phyloP scores from a whole-genome alignment of 2,888 invertebrate species.

The Endotricha flammealis region DNA sequence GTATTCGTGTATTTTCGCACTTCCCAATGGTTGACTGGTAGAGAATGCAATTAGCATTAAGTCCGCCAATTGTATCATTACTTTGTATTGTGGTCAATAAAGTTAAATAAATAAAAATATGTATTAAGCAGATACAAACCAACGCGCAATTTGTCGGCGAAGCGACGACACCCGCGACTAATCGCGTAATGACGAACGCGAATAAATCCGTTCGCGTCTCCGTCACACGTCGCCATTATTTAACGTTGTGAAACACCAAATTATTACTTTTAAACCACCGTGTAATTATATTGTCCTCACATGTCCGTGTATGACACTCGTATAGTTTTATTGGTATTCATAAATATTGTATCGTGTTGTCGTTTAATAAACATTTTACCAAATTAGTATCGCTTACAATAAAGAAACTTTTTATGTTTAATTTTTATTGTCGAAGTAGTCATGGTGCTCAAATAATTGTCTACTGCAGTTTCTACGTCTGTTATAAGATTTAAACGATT shows the following conservation, averaged over 20 bases:
- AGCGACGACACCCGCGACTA: slow-evolving; percentile 22
- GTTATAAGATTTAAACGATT: not conserved
- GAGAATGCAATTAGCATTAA: too few relatives aligned
- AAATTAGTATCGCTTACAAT: not conserved
- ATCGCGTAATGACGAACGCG: slow-evolving; percentile 30
- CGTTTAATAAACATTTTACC: not conserved
- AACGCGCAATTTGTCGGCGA: slow-evolving; percentile 12
- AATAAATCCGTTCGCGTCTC: slow-evolving; percentile 26
- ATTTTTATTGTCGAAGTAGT: slow-evolving; percentile 5
- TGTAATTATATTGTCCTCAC: slow-evolving; percentile 12
- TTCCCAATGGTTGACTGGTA: too few relatives aligned
- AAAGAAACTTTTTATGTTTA: not conserved
- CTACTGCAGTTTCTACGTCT: not conserved
- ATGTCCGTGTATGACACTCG: slow-evolving; percentile 3
- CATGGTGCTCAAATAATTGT: not conserved
- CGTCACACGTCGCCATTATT: slow-evolving; percentile 11
- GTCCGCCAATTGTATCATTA: too few relatives aligned
- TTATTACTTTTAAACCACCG: slow-evolving; percentile 19
- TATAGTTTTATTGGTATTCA: not conserved
- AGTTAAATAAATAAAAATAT: slow-evolving; percentile 10
- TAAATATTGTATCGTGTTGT: not conserved
- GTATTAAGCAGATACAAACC: slow-evolving; percentile 4
- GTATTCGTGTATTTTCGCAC: too few relatives aligned
- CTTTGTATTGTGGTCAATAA: too few relatives aligned
- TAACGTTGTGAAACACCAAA: slow-evolving; percentile 15